Evolutionary conservation across 2,888 invertebrate species (phyloP).

Genomic region (Scrobipalpa atriplicella): DNA sequence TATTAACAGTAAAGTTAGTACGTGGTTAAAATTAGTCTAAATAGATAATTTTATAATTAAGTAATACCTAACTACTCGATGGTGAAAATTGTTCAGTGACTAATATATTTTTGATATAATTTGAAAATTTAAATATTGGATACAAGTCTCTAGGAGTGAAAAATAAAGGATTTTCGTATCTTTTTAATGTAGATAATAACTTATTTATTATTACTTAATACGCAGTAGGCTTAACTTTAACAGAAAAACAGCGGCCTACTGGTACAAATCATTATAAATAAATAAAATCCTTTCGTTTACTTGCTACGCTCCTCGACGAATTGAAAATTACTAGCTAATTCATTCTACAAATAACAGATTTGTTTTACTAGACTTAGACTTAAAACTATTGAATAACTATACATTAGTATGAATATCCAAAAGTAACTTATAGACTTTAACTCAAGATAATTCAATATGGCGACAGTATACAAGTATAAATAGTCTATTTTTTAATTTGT

Average conservation of each 20-base stretch:
- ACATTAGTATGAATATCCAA: slow-evolving; percentile 5
- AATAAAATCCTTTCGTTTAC: slow-evolving; percentile 28
- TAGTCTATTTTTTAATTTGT: too few species aligned
- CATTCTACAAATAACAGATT: slow-evolving; percentile 35
- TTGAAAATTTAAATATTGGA: slow-evolving; percentile 38
- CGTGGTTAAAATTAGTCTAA: slow-evolving; percentile 58
- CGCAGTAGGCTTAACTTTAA: neutral
- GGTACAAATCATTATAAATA: neutral
- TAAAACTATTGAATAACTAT: slow-evolving; percentile 33
- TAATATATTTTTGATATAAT: slow-evolving; percentile 48
- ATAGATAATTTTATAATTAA: slow-evolving; percentile 55
- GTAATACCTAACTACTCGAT: slow-evolving; percentile 64
- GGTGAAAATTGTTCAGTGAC: slow-evolving; percentile 50
- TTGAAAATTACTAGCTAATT: slow-evolving; percentile 35
- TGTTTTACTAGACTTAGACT: slow-evolving; percentile 31
- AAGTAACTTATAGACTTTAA: slow-evolving; percentile 1
- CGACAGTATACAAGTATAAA: slow-evolving; percentile 9
- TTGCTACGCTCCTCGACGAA: slow-evolving; percentile 26
- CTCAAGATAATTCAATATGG: neutral
- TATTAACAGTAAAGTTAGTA: slow-evolving; percentile 61
- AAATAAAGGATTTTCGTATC: slow-evolving; percentile 21
- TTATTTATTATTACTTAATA: slow-evolving; percentile 21
- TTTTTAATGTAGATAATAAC: slow-evolving; percentile 13
- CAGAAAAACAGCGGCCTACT: slow-evolving; percentile 2
- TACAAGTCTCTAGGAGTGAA: slow-evolving; percentile 29